A percentile compares a stretch with the other conserved stretches of the same genome.
Conservation (phyloP, 2,888 invertebrate genomes). For the Megastigmus dorsalis region DNA sequence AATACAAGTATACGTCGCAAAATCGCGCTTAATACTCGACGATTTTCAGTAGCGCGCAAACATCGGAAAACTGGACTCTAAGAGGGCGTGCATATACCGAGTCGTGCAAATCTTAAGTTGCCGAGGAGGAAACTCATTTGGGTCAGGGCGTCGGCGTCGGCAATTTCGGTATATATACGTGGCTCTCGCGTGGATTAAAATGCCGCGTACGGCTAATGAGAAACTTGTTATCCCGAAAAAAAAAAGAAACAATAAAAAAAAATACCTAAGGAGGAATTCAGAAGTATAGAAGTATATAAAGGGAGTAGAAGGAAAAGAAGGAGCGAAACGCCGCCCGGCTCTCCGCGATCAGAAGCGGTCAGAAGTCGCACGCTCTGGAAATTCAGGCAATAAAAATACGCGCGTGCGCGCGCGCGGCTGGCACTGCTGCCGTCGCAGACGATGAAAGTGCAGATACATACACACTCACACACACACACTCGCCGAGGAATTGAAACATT, state of each 20-base stretch:
- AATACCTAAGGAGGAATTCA: no score
- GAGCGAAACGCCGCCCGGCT: no score
- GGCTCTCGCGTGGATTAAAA: background rate
- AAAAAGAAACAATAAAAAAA: no score
- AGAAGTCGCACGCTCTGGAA: slow-evolving; percentile 21
- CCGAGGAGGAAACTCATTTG: background rate
- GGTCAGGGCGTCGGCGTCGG: background rate
- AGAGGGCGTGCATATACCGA: background rate
- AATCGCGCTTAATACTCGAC: background rate
- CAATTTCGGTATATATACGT: background rate
- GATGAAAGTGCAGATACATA: slow-evolving; percentile 25
- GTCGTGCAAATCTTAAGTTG: background rate
- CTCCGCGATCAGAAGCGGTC: background rate
- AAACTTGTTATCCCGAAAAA: slow-evolving; percentile 24
- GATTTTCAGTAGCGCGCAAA: background rate
- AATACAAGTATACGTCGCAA: background rate
- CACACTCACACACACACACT: background rate
- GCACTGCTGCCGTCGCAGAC: slow-evolving; percentile 4
- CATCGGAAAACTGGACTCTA: background rate
- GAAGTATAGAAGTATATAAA: background rate
- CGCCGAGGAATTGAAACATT: slow-evolving; percentile 15
- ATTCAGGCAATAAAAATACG: slow-evolving; percentile 2
- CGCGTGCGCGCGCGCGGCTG: no score
- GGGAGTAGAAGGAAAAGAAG: background rate
- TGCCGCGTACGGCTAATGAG: slow-evolving; percentile 9